phyloP scores from a whole-genome alignment of 2,113 vertebrate species.

The Nothocercus julius region DNA sequence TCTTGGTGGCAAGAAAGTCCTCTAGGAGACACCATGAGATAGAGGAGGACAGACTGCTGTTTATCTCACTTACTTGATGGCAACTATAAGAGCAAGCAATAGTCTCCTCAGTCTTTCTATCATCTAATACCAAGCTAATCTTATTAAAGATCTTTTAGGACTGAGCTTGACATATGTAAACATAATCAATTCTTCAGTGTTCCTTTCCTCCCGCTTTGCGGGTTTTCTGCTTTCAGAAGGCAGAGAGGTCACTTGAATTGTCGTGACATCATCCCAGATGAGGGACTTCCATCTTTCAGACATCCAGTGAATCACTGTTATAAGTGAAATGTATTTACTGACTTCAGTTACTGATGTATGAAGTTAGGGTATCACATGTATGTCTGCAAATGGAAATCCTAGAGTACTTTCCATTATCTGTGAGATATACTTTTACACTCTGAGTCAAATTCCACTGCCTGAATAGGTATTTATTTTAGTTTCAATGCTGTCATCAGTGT shows the following conservation, averaged over 20 bases:
- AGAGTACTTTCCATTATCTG: background rate
- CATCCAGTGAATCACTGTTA: background rate
- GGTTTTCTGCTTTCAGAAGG: background rate
- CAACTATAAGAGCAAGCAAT: background rate
- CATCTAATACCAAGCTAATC: background rate
- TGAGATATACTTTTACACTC: fast-evolving
- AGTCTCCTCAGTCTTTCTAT: background rate
- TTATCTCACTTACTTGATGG: background rate
- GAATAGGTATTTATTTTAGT: background rate
- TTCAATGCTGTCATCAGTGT: background rate
- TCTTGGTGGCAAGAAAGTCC: background rate
- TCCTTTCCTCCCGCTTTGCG: background rate
- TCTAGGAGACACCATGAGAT: too few species aligned
- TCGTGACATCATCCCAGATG: background rate
- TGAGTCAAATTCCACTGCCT: background rate
- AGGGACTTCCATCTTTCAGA: background rate
- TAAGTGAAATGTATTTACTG: background rate
- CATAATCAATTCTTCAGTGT: background rate
- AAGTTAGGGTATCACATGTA: background rate
- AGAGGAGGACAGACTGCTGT: background rate
- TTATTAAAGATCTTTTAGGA: background rate
- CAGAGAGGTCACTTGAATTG: background rate
- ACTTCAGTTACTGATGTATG: background rate
- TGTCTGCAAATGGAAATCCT: background rate
- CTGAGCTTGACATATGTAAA: background rate